Evolutionary conservation across 2,888 invertebrate genomes (phyloP), one percentile per base, ranked within the genome.

Genomic region (Pogonocherus hispidulus): DNA sequence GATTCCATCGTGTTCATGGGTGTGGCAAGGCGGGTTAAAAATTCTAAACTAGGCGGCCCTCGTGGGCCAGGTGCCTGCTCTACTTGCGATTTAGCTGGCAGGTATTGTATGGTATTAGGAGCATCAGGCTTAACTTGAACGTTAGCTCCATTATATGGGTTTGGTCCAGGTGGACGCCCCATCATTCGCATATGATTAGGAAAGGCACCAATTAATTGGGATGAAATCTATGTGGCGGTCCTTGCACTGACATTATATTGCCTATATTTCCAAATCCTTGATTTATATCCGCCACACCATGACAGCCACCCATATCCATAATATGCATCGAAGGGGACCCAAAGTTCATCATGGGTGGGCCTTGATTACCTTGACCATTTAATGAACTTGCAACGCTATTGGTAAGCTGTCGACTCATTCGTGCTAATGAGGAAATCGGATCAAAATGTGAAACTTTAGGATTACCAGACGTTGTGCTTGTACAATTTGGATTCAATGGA

Each of bases 111-210:
- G n/a, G n/a, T n/a, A n/a, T n/a, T n/a, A n/a, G 98, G 98, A 9
- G 98, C 97, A 85, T 95, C 97, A 9, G 98, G 94, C 86, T 98
- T 98, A 22, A 98, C 97, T 86, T 96, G 95, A 47, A 96, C 93
- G 85, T 95, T 97, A 51, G 93, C 91, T 75, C 92, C 92, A 79
- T 92, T 92, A 81, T 91, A 91, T 1, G 90, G 89, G 80, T 88
- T 89, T 55, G 73, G 72, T 46, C 83, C 90, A 60, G 89, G 90
- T 49, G 92, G 91, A 18, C 90, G 88, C 32, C 91, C 92, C 89
- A 90, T 90, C 89, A 91, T 91, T 59, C 89, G 83, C 84, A 86
- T 86, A 71, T 86, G 85, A 75, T 85, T 86, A n/a, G n/a, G n/a
- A n/a, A n/a, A n/a, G n/a, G n/a, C n/a, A n/a, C n/a, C n/a, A n/a